Percentiles rank a stretch among this genome's conserved stretches.
Evolutionary conservation across 1,140 invertebrate genomes (phyloP).

Genomic region (Hyles vespertilio): DNA sequence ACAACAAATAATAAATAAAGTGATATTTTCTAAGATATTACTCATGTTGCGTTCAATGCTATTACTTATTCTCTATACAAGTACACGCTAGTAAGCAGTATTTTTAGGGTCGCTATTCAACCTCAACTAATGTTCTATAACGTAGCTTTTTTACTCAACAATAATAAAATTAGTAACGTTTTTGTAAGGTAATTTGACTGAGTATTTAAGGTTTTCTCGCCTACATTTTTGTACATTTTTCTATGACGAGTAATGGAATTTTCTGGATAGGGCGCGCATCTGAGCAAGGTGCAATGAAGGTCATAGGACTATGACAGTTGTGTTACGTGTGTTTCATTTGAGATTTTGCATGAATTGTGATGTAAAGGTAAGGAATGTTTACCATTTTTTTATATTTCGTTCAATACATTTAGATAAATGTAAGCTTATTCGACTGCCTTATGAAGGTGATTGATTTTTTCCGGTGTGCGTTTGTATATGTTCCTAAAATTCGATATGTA

Average conservation of each 20-base stretch:
- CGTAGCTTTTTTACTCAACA: constrained; percentile 71
- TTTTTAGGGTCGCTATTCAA: constrained; percentile 55
- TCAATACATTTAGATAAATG: not conserved
- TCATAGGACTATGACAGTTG: constrained; percentile 15
- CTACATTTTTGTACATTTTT: constrained; percentile 48
- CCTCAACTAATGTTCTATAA: constrained; percentile 26
- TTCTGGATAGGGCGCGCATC: constrained; percentile 12
- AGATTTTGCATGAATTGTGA: constrained; percentile 15
- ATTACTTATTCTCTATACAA: constrained; percentile 31
- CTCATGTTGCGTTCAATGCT: constrained; percentile 36
- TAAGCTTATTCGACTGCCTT: constrained; percentile 32
- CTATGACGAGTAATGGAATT: constrained; percentile 13
- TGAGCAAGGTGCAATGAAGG: constrained; percentile 3
- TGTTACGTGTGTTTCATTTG: constrained; percentile 26
- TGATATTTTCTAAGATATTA: constrained; percentile 70
- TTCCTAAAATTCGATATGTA: constrained; percentile 65
- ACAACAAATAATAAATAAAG: constrained; percentile 50
- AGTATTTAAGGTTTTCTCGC: constrained; percentile 26
- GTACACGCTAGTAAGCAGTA: constrained; percentile 57
- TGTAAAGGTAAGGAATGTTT: constrained; percentile 23
- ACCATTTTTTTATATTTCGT: constrained; percentile 18
- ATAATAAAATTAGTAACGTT: constrained; percentile 43
- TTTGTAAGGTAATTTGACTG: constrained; percentile 54
- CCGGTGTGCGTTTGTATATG: constrained; percentile 55
- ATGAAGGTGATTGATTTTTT: constrained; percentile 41